Evolutionary conservation across 2,888 invertebrate genomes (phyloP), one percentile per base, ranked within the genome.

Genomic region (Drosophila recens): DNA sequence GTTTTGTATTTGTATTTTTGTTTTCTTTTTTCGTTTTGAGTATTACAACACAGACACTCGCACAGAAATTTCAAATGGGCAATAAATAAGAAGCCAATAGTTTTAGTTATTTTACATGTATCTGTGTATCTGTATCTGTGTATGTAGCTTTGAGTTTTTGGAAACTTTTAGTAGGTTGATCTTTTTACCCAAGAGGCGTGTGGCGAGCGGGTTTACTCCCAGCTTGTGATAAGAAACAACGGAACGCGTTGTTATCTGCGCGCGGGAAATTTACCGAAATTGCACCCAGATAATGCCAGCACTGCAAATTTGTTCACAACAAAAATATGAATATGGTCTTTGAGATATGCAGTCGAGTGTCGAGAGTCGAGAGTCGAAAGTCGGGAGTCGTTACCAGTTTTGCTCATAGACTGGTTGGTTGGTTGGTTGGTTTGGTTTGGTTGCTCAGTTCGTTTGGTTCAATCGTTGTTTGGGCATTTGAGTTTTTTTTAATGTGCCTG

Each of bases 401-500:
- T 40, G 43, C 56, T 11, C 67, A 46, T 72, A 67, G 77, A 79
- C 79, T 72, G 65, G 80, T 76, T 43, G 15, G n/a, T 30, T 40
- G 71, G 54, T 62, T 72, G 63, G 80, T 75, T 43, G 15, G n/a
- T 27, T 40, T 34, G 71, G 54, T 46, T 66, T 43, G 51, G 48
- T 23, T 23, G 23, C 11, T 27, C 33, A 71, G 58, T 62, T 34
- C 45, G 68, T 46, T 66, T 43, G 53, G 48, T 23, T 23, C 23
- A 23, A 4, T 23, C 23, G 23, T 23, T 27, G 68, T 46, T 66
- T 43, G 53, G 48, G 63, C 67, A 61, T 75, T 71, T 81, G 69
- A 66, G 68, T 75, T 71, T 73, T 82, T 23, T 23, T 23, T 79
- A 76, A 83, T 85, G 82, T 72, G 87, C 68, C 84, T 86, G 84